Evolutionary conservation across 2,113 vertebrate genomes (phyloP), one percentile per base, ranked within the genome.

Genomic region (Myiozetetes cayanensis): DNA sequence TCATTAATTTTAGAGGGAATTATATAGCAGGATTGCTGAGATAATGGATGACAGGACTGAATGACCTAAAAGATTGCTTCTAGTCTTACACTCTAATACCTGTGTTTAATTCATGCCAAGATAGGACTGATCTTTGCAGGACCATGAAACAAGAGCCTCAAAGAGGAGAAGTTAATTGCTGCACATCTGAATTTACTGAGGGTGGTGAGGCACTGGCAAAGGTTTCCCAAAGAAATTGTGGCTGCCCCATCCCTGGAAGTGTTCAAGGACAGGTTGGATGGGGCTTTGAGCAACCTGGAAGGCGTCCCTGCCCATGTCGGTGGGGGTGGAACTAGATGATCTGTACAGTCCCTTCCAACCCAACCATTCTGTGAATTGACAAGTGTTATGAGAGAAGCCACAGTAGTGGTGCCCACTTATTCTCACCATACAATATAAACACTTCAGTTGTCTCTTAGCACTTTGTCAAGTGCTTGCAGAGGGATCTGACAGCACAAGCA

Each of bases 1-100:
- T 96, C 71, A 94, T 93, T 96, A 93, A 95, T 89, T 96, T 91
- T 91, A 58, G 78, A 95, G 25, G 8, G 41, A 59, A 87, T 94
- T 87, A 85, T 49, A 95, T 24, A 77, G 74, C 81, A 94, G 61
- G 31, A 70, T 76, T 87, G 56, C 74, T 83, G 81, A 92, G 84
- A 95, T 95, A 96, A 93, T 68, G 78, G 81, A 94, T 79, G 87
- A 75, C 62, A 92, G 43, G 46, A 82, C 20, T 75, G 85, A 95
- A 91, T 50, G 77, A 95, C 77, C 81, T 58, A 31, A 72, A 79
- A 93, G 31, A 79, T 25, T 91, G 81, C 62, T 85, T 87, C 74
- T 79, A 85, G 93, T 73, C 37, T 74, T 78, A 76, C 27, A 66
- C 65, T 85, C 53, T 43, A 52, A 53, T 67, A 87, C 39, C 25